Conservation (phyloP, 23 tunicate genomes). For the Halocynthia roretzi region DNA sequence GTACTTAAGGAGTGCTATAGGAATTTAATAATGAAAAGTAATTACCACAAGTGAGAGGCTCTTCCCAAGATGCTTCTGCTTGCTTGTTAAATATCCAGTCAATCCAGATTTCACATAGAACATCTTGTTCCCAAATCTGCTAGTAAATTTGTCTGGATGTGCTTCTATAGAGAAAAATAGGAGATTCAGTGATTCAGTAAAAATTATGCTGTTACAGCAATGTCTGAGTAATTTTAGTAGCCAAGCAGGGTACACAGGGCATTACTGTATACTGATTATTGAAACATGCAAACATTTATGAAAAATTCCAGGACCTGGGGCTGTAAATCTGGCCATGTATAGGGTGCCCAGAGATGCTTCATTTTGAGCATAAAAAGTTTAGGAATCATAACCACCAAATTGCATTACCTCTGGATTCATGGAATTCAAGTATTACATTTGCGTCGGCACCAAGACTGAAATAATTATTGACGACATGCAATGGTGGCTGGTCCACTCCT, state of each 20-base stretch:
- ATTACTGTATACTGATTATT: too few relatives aligned
- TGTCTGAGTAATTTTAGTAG: too few relatives aligned
- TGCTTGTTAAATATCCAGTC: slow-evolving; percentile 52
- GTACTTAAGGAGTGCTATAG: too few relatives aligned
- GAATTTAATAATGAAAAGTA: background rate
- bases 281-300: background rate
- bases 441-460: slow-evolving; percentile 97
- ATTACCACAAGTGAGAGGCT: slow-evolving; percentile 61
- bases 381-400: background rate
- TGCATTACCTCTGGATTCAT: slow-evolving; percentile 65
- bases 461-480: slow-evolving; percentile 87
- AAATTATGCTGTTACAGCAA: too few relatives aligned
- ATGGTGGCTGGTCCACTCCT: slow-evolving; percentile 68
- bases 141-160: slow-evolving; percentile 81
- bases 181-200: background rate
- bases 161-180: slow-evolving; percentile 52
- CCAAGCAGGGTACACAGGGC: too few relatives aligned
- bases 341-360: too few relatives aligned
- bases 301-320: too few relatives aligned
- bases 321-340: too few relatives aligned
- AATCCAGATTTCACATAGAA: slow-evolving; percentile 76
- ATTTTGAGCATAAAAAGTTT: too few relatives aligned
- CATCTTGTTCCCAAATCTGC: slow-evolving; percentile 84
- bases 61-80: slow-evolving; percentile 63
- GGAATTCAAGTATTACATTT: slow-evolving; percentile 70